Conservation (phyloP, 2,888 invertebrate genomes). For the Xylocampa areola region DNA sequence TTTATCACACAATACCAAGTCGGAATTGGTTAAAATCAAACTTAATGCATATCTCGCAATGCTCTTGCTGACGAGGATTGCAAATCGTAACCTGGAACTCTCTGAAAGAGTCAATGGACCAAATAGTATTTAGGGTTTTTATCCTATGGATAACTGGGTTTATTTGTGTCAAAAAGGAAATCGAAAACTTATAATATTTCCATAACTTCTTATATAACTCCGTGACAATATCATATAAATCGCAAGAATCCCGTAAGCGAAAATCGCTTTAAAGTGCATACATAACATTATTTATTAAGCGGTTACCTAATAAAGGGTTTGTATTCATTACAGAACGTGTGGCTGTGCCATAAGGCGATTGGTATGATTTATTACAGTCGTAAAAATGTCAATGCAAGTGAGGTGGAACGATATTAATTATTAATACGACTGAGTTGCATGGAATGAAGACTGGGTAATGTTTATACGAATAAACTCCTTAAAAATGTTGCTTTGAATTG, state of each 20-base stretch:
- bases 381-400: constrained; percentile 43
- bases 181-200: too few relatives aligned
- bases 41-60: too few relatives aligned
- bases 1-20: too few relatives aligned
- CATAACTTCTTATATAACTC: constrained; percentile 5
- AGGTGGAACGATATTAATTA: constrained; percentile 36
- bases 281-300: constrained; percentile 40
- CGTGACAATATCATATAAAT: constrained; percentile 17
- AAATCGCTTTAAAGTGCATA: constrained; percentile 32
- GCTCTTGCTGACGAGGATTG: too few relatives aligned
- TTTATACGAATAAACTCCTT: not conserved
- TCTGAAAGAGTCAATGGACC: too few relatives aligned
- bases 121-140: too few relatives aligned
- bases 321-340: constrained; percentile 30
- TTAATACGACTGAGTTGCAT: constrained; percentile 17
- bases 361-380: constrained; percentile 36
- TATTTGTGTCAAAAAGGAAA: too few relatives aligned
- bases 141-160: too few relatives aligned
- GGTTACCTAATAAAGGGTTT: constrained; percentile 38
- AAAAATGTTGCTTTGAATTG: not conserved
- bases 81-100: too few relatives aligned
- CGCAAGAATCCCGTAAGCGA: constrained; percentile 8
- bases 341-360: constrained; percentile 22
- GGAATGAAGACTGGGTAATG: not conserved
- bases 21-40: too few relatives aligned